Conservation (phyloP, 2,113 vertebrate genomes). For the Ailuropoda melanoleuca region DNA sequence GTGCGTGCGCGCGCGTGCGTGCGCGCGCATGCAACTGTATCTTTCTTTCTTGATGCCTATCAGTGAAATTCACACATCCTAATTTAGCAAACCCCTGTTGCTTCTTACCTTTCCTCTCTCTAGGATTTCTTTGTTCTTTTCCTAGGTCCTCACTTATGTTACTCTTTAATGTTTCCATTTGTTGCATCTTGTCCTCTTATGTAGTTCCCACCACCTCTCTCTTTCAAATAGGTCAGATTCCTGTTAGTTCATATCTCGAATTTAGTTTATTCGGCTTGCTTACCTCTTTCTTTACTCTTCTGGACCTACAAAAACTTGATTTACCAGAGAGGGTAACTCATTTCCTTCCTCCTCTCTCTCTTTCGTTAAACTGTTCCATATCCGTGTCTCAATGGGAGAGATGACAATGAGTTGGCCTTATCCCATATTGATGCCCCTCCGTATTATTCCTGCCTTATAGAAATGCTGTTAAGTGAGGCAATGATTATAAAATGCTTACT, state of each 20-base stretch:
- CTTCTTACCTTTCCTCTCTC: neutral
- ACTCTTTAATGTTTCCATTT: neutral
- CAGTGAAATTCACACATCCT: neutral
- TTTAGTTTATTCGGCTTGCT: neutral
- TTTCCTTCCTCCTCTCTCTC: neutral
- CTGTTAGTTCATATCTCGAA: neutral
- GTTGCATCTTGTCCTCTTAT: neutral
- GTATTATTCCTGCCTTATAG: neutral
- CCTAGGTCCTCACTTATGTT: neutral
- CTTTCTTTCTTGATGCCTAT: neutral
- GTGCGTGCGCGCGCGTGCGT: neutral
- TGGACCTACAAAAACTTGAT: neutral
- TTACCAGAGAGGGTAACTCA: neutral
- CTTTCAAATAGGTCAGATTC: neutral
- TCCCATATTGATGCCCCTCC: neutral
- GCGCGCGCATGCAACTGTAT: rapidly evolving
- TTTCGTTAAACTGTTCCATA: neutral
- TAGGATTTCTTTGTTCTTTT: neutral
- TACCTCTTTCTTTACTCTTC: neutral
- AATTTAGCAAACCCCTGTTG: neutral
- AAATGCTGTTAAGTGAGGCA: neutral
- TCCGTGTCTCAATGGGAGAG: neutral
- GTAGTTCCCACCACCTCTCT: neutral
- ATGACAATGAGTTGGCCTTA: neutral
- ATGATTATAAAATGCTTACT: neutral